These are phyloP conservation scores for Pitangus sulphuratus DNA, from an alignment of 2,797 vertebrate genomes.

Conservation along the genomic window DNA sequence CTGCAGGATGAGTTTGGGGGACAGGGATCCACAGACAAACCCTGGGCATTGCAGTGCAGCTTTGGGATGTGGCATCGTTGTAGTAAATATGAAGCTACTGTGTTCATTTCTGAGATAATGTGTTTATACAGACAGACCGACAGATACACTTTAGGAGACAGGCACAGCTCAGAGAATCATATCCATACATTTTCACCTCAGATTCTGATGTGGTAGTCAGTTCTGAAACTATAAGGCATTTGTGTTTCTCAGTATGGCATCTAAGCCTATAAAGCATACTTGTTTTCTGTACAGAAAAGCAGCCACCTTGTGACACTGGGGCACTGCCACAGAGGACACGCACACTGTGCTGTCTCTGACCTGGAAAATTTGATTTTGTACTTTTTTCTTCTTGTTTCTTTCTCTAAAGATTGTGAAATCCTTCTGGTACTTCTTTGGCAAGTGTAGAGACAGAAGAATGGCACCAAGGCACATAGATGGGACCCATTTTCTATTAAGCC, in stretches of 20 bases:
- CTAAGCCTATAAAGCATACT: background rate
- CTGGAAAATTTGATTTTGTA: background rate
- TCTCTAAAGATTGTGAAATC: background rate
- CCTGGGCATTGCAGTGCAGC: background rate
- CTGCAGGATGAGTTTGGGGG: background rate
- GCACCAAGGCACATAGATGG: background rate
- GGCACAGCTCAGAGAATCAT: background rate
- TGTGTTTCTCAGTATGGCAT: background rate
- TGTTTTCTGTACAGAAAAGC: background rate
- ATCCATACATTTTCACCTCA: conserved; percentile 2
- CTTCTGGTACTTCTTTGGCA: background rate
- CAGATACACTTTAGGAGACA: background rate
- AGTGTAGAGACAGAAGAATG: background rate
- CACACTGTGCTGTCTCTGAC: background rate
- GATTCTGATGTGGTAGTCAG: background rate
- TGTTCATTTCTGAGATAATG: background rate
- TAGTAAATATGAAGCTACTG: background rate
- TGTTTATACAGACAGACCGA: background rate
- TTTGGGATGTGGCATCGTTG: background rate
- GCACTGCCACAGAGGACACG: background rate
- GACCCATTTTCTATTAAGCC: background rate
- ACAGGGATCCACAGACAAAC: background rate
- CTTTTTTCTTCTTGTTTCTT: background rate
- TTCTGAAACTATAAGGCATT: background rate
- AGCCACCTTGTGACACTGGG: background rate